Percentiles rank a stretch among this genome's conserved stretches.
Evolutionary conservation across 2,797 vertebrate genomes (phyloP).

Genomic region (Spinus pinus): DNA sequence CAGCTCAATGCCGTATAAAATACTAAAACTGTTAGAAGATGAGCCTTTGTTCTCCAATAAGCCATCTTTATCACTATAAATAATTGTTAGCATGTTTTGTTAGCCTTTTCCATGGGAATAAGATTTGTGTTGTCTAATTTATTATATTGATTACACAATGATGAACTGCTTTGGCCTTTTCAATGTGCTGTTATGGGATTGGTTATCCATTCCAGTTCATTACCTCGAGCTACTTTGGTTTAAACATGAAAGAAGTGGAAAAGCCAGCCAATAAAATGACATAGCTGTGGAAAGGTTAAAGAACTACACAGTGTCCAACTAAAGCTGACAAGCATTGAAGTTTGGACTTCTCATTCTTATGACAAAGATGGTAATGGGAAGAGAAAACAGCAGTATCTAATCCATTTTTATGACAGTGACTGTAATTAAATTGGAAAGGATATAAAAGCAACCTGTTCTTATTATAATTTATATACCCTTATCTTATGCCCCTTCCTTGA

Average conservation of each 20-base stretch:
- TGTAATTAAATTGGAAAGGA: slow-evolving; percentile 43
- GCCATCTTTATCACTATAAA: neutral
- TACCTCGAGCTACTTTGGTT: neutral
- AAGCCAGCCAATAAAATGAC: slow-evolving; percentile 42
- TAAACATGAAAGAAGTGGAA: slow-evolving; percentile 10
- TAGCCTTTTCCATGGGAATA: slow-evolving; percentile 10
- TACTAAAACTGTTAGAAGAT: neutral
- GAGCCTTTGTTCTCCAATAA: neutral
- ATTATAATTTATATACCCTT: slow-evolving; percentile 32
- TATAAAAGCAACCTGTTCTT: slow-evolving; percentile 34
- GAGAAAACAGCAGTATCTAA: slow-evolving; percentile 49
- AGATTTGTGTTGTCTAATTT: slow-evolving; percentile 14
- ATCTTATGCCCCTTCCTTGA: neutral
- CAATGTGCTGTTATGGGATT: slow-evolving; percentile 6
- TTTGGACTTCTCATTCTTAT: slow-evolving; percentile 31
- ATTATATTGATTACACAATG: slow-evolving; percentile 28
- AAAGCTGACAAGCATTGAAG: slow-evolving; percentile 38
- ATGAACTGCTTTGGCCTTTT: slow-evolving; percentile 53
- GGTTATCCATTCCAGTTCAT: slow-evolving; percentile 33
- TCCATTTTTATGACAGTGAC: slow-evolving; percentile 41
- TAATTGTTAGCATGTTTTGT: neutral
- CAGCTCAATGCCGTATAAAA: neutral
- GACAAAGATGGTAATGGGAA: slow-evolving; percentile 44
- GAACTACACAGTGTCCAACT: neutral
- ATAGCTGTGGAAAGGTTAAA: slow-evolving; percentile 32